These are phyloP conservation scores for Cisticola juncidis DNA, from an alignment of 2,113 vertebrate species.

Conservation along the genomic window DNA sequence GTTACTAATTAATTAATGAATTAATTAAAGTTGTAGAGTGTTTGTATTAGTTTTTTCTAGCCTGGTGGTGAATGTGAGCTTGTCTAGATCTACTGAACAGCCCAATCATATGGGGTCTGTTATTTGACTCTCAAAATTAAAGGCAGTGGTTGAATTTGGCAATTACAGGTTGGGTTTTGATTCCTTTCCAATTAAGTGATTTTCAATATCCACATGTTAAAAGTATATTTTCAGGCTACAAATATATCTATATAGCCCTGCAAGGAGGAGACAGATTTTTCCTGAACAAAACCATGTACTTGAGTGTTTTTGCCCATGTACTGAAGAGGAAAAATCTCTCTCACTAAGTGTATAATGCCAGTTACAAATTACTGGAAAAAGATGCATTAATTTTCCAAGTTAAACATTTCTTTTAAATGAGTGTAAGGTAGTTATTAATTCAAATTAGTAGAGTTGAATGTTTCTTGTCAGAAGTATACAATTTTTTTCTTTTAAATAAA, in stretches of 20 bases:
- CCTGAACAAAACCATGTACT: not conserved
- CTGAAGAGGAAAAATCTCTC: not conserved
- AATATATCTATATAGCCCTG: not conserved
- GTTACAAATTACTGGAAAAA: not conserved
- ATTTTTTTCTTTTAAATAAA: not conserved
- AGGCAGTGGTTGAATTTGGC: not conserved
- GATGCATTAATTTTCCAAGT: not conserved
- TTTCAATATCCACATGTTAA: not conserved
- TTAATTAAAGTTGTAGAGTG: not conserved
- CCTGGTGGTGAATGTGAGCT: not conserved
- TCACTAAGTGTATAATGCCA: not conserved
- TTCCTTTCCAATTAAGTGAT: not conserved
- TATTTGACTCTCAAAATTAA: not conserved
- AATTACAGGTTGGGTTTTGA: not conserved
- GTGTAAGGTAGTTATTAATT: not conserved
- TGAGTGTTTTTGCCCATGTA: not conserved
- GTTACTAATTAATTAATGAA: not conserved
- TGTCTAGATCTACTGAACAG: not conserved
- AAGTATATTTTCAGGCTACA: not conserved
- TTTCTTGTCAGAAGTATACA: not conserved
- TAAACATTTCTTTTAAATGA: not conserved
- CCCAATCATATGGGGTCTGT: not conserved
- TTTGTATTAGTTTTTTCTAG: not conserved
- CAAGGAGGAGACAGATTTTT: not conserved
- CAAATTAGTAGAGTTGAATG: not conserved